Evolutionary conservation across 2,113 vertebrate genomes (phyloP).

Genomic region (Tragelaphus buxtoni): DNA sequence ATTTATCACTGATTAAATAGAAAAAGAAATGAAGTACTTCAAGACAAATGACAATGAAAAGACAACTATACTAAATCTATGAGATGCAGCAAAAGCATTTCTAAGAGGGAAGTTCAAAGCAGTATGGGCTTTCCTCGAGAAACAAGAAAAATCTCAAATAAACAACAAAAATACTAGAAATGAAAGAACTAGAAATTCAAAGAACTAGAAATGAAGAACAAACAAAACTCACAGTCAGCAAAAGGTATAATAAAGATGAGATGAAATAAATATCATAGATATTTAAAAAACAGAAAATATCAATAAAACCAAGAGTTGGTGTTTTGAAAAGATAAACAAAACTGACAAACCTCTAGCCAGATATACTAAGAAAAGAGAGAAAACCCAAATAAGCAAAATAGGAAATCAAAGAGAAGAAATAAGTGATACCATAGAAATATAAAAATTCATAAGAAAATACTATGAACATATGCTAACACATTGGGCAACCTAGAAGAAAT

Average conservation of each 20-base stretch:
- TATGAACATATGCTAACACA: background rate
- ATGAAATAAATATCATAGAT: background rate
- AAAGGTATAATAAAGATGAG: background rate
- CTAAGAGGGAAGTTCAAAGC: background rate
- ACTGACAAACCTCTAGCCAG: background rate
- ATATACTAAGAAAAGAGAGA: background rate
- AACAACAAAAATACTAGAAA: background rate
- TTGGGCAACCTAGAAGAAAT: background rate
- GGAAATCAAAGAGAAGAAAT: background rate
- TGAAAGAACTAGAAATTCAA: background rate
- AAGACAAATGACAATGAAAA: background rate
- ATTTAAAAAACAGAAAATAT: background rate
- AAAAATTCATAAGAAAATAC: background rate
- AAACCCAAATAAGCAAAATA: background rate
- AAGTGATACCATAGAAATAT: background rate
- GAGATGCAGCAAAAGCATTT: background rate
- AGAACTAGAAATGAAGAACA: background rate
- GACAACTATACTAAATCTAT: background rate
- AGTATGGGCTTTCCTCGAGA: background rate
- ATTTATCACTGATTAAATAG: background rate
- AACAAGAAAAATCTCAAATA: background rate
- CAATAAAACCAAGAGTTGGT: background rate
- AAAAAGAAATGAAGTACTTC: background rate
- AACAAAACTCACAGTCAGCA: background rate
- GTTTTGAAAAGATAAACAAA: background rate